Percentiles rank a stretch among this genome's conserved stretches.
Conservation (phyloP, 2,113 vertebrate species). For the Apteryx owenii region DNA sequence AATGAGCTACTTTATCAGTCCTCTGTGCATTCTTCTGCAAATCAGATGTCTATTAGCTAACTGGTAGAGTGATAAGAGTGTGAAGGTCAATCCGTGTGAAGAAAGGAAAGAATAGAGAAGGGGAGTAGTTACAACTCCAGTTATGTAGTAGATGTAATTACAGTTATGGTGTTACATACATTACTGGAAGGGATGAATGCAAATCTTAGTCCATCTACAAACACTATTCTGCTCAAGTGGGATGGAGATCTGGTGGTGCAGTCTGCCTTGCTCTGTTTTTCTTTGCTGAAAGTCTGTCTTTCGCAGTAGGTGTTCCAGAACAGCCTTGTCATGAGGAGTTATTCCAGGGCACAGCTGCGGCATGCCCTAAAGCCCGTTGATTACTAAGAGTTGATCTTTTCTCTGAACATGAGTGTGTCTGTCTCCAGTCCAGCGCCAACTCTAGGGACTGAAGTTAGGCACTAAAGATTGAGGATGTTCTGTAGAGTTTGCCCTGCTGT, state of each 20-base stretch:
- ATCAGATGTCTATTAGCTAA: background rate
- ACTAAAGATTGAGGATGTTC: background rate
- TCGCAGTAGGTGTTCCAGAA: background rate
- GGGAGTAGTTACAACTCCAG: background rate
- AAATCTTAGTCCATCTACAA: background rate
- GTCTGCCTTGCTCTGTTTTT: background rate
- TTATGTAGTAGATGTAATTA: background rate
- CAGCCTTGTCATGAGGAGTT: background rate
- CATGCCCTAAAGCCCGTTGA: background rate
- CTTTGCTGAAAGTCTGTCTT: background rate
- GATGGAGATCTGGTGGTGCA: too few species aligned
- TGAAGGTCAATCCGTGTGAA: background rate
- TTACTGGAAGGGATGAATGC: background rate
- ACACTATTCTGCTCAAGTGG: fast-evolving
- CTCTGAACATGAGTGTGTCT: background rate
- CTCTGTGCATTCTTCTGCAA: slow-evolving; percentile 13
- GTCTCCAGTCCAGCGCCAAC: background rate
- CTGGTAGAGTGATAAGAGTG: background rate
- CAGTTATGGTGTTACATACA: background rate
- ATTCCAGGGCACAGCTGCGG: background rate
- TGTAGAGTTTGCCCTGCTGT: background rate
- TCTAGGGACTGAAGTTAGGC: background rate
- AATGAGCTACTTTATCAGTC: background rate
- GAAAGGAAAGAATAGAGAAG: background rate
- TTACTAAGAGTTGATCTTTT: background rate